Percentiles rank a stretch among this genome's conserved stretches.
phyloP scores from a whole-genome alignment of 2,797 vertebrate species.

The Eupleurogrammus muticus region DNA sequence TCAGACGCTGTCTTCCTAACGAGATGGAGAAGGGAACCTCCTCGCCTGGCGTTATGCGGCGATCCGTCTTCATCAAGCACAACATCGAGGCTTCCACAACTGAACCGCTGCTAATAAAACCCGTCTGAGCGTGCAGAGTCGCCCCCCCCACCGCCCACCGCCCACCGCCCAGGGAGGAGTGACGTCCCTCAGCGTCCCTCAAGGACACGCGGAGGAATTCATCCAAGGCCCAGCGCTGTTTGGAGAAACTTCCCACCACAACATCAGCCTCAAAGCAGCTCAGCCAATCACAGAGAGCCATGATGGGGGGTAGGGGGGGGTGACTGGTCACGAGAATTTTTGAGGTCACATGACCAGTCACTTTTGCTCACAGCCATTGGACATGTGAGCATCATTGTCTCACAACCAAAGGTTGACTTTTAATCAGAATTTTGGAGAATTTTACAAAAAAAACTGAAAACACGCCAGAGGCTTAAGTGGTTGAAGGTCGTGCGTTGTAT shows the following conservation, averaged over 20 bases:
- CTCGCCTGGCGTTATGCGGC: constrained; percentile 64
- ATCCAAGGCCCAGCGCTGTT: constrained; percentile 32
- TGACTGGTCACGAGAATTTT: too few species aligned
- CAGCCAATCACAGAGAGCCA: constrained; percentile 9
- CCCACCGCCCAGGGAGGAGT: constrained; percentile 40
- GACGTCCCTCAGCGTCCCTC: constrained; percentile 37
- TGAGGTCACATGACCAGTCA: too few species aligned
- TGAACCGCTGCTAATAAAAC: constrained; percentile 75
- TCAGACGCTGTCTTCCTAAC: constrained; percentile 65
- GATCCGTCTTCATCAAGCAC: constrained; percentile 78
- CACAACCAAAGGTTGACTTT: too few species aligned
- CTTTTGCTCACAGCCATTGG: too few species aligned
- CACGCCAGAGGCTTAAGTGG: too few species aligned
- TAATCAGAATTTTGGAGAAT: too few species aligned
- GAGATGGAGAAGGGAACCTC: constrained; percentile 67
- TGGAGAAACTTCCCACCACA: constrained; percentile 35
- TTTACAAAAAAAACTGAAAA: too few species aligned
- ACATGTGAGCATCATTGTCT: too few species aligned
- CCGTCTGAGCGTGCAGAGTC: constrained; percentile 73
- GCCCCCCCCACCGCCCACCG: constrained; percentile 24
- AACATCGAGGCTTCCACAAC: constrained; percentile 64
- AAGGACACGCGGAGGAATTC: constrained; percentile 52
- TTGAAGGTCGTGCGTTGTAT: too few species aligned
- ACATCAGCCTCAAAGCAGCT: constrained; percentile 1
- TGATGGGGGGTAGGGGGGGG: neutral